Evolutionary conservation across 2,797 vertebrate genomes (phyloP), one percentile per base, ranked within the genome.

Genomic region (Coluber constrictor): DNA sequence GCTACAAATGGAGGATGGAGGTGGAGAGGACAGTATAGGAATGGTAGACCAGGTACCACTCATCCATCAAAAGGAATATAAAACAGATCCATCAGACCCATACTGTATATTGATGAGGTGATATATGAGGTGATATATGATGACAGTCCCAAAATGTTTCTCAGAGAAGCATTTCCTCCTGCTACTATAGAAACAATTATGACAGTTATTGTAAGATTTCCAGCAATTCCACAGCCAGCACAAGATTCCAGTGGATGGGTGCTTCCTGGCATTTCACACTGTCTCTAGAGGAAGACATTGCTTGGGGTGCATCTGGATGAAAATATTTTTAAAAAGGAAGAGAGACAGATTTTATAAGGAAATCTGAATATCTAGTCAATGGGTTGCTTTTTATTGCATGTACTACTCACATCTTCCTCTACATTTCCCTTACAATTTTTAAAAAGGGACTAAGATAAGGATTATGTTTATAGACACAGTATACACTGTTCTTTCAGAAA

Each of bases 251-350:
- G 0, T 98, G 95, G 20, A 98, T 66, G 54, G 98, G 98, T 83
- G 95, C 5, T 6, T 96, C 95, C 94, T 99, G 98, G 61, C 98
- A 99, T 23, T 90, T 98, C 87, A 97, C 96, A 43, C 20, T 83
- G 18, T 83, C 37, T 32, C 94, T 98, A 99, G 96, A 97, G 98
- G 94, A 97, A 98, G 57, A 97, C 94, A 43, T 97, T 97, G 94
- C 97, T 97, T n/a, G 98, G 96, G 15, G 95, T 60, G 94, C 98
- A 99, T 94, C 98, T 99, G 95, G 1, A 89, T 94, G 94, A 93
- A 51, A 86, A 94, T 83, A 83, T 47, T 43, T 83, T 83, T 11
- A 5, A 83, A 83, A 83, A 43, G 74, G 20, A 83, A 83, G 37
- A 43, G 74, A 47, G 74, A 47, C 74, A 83, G 9, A 23, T 47